Conservation (phyloP, 2,113 vertebrate genomes). For the Motacilla tschutschensis region DNA sequence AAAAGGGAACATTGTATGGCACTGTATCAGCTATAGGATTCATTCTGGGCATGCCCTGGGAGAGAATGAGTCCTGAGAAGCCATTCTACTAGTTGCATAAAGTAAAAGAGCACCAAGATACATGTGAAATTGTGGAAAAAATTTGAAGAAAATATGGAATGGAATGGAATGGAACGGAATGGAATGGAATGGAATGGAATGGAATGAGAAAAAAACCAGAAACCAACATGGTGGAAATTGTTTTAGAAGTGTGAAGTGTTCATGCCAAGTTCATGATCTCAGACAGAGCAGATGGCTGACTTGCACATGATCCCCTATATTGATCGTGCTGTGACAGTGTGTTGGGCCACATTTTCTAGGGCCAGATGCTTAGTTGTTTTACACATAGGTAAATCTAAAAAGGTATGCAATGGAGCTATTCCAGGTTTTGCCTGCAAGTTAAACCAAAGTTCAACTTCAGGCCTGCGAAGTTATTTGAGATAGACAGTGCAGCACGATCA, state of each 20-base stretch:
- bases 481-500: rapidly evolving
- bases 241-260: not conserved
- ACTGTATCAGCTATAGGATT: not conserved
- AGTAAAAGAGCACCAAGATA: not conserved
- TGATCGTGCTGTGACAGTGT: not conserved
- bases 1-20: not conserved
- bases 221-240: not conserved
- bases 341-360: not conserved
- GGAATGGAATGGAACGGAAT: not conserved
- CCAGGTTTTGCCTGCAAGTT: not conserved
- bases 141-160: not conserved
- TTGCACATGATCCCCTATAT: not conserved
- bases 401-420: not conserved
- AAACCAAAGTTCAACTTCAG: not conserved
- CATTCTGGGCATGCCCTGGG: not conserved
- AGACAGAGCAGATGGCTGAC: conserved; percentile 20
- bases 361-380: not conserved
- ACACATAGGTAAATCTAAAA: not conserved
- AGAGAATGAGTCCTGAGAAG: not conserved
- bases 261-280: not conserved
- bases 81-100: not conserved
- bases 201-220: not conserved
- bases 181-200: not conserved
- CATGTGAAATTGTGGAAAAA: not conserved
- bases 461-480: not conserved